These are phyloP conservation scores for Anthopleura xanthogrammica DNA, from an alignment of 92 coral and sea anemone genomes.

Conservation along the genomic window DNA sequence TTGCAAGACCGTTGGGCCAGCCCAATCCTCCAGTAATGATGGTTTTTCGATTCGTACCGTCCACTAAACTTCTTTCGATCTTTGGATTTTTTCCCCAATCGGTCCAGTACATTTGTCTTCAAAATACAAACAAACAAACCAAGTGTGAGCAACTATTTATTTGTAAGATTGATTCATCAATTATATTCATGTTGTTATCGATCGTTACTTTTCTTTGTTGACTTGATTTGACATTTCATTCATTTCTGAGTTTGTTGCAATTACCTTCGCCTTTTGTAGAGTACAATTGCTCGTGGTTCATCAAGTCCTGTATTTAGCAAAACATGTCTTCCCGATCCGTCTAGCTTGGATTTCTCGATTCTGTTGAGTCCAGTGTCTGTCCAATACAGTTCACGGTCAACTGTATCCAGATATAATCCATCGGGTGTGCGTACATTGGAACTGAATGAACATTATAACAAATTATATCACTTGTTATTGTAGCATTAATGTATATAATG, in stretches of 20 bases:
- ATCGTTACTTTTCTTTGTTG: too few relatives aligned
- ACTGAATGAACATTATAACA: background rate
- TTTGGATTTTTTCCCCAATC: slow-evolving; percentile 83
- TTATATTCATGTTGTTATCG: too few relatives aligned
- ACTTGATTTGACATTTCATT: too few relatives aligned
- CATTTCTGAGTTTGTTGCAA: background rate
- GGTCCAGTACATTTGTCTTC: slow-evolving; percentile 86
- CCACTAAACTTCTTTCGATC: slow-evolving; percentile 71
- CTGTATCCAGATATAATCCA: slow-evolving; percentile 64
- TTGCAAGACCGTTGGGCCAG: slow-evolving; percentile 93
- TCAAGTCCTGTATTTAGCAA: slow-evolving; percentile 53
- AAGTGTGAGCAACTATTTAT: too few relatives aligned
- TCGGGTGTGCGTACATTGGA: slow-evolving; percentile 42
- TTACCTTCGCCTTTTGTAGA: slow-evolving; percentile 67
- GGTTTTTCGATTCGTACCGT: slow-evolving; percentile 47
- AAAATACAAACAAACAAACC: background rate
- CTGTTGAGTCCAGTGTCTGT: slow-evolving; percentile 49
- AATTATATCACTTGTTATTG: too few relatives aligned
- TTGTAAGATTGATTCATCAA: too few relatives aligned
- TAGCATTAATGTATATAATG: too few relatives aligned
- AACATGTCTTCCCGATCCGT: slow-evolving; percentile 50
- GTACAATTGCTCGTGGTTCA: slow-evolving; percentile 82
- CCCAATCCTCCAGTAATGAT: slow-evolving; percentile 54
- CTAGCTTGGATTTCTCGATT: slow-evolving; percentile 53
- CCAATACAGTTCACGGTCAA: slow-evolving; percentile 67